A percentile compares a stretch with the other conserved stretches of the same genome.
These are phyloP conservation scores for Phocides pigmalion DNA, from an alignment of 1,140 invertebrate genomes.

Conservation along the genomic window DNA sequence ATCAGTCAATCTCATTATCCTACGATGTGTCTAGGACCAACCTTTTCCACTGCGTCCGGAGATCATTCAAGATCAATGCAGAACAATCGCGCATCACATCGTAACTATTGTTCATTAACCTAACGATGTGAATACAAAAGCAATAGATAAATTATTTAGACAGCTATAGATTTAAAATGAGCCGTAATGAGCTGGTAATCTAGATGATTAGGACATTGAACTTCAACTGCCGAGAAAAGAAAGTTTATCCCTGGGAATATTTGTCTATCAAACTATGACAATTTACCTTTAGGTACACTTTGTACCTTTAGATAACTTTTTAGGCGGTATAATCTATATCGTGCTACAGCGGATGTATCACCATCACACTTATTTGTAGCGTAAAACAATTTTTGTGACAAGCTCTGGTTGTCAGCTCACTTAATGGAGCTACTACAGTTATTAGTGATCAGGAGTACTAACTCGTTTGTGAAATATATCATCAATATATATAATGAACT, in stretches of 20 bases:
- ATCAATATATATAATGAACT: too few species aligned
- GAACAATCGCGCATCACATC: background rate
- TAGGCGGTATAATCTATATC: too few species aligned
- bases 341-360: too few species aligned
- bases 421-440: too few species aligned
- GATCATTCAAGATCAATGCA: background rate
- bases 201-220: slow-evolving; percentile 17
- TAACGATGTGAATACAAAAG: slow-evolving; percentile 1
- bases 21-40: background rate
- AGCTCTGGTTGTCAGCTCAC: too few species aligned
- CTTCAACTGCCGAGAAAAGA: background rate
- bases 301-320: too few species aligned
- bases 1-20: background rate
- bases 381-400: too few species aligned
- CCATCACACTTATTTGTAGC: too few species aligned
- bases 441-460: too few species aligned
- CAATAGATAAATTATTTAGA: slow-evolving; percentile 8
- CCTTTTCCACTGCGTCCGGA: background rate
- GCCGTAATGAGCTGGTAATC: background rate
- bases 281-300: too few species aligned
- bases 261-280: too few species aligned
- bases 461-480: too few species aligned
- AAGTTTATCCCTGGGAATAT: background rate
- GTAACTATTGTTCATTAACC: background rate
- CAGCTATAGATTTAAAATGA: slow-evolving; percentile 5